A percentile compares a stretch with the other conserved stretches of the same genome.
Conservation (phyloP, 2,113 vertebrate species). For the Bothrops jararaca region DNA sequence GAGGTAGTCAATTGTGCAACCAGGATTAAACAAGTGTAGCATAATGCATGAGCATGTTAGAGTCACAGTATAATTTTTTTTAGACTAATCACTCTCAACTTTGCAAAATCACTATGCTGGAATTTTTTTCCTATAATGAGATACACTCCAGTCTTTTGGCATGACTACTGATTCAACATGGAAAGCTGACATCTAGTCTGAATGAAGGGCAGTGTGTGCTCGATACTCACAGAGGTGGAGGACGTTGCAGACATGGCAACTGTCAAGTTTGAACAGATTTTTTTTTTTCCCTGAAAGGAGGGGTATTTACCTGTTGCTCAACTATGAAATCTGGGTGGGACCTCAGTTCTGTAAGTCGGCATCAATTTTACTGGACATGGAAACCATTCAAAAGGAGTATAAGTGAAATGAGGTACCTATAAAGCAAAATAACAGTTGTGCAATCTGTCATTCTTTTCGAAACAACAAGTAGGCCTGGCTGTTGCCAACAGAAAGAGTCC, state of each 20-base stretch:
- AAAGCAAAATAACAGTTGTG: neutral
- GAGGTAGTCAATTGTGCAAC: neutral
- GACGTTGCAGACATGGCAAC: neutral
- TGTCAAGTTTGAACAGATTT: neutral
- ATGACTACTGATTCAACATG: constrained; percentile 9
- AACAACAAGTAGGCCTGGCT: constrained; percentile 10
- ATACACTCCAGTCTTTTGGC: constrained; percentile 2
- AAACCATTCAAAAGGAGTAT: constrained; percentile 27
- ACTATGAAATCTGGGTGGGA: neutral
- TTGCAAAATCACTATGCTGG: neutral
- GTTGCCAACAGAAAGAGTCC: neutral
- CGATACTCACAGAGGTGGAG: neutral
- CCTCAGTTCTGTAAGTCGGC: neutral
- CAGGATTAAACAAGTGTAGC: neutral
- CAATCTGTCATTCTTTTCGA: neutral
- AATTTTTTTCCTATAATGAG: neutral
- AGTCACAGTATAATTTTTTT: neutral
- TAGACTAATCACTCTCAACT: neutral
- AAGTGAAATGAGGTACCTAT: neutral
- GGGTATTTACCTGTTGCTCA: neutral
- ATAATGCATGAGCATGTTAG: neutral
- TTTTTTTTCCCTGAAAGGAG: neutral
- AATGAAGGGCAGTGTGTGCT: neutral
- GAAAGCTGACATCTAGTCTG: constrained; percentile 1
- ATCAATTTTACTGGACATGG: constrained; percentile 23